Evolutionary conservation across 1,140 invertebrate genomes (phyloP).

Genomic region (Eupeodes corollae): DNA sequence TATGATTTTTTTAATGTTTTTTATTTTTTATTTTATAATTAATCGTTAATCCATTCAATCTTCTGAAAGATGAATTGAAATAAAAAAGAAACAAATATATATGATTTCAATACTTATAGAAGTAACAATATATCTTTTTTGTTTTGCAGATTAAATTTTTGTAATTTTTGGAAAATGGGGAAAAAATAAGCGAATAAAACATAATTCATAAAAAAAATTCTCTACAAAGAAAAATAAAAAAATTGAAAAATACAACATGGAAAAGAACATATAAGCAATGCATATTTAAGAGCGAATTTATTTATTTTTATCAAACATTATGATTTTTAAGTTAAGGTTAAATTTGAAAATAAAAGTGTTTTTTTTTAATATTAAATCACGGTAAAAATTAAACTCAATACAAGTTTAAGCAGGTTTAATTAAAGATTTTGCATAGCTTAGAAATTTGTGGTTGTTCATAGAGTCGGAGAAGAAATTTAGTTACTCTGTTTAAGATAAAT

Average conservation of each 20-base stretch:
- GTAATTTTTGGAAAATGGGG: neutral
- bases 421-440: no score
- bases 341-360: neutral
- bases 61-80: slow-evolving; percentile 36
- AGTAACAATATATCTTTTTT: slow-evolving; percentile 7
- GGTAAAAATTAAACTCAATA: no score
- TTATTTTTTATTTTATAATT: slow-evolving; percentile 17
- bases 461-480: no score
- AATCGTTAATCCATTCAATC: slow-evolving; percentile 36
- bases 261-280: neutral
- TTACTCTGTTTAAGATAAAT: no score
- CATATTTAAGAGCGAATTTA: no score
- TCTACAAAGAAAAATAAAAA: neutral
- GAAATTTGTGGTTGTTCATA: no score
- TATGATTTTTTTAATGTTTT: slow-evolving; percentile 13
- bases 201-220: neutral
- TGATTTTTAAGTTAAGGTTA: neutral
- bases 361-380: no score
- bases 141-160: neutral
- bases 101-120: slow-evolving; percentile 23
- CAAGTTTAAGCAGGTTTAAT: no score
- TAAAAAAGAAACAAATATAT: slow-evolving; percentile 23
- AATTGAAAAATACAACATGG: slow-evolving; percentile 8
- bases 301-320: no score
- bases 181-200: neutral